Conservation (phyloP, 2,888 invertebrate species). For the Thera obeliscata region DNA sequence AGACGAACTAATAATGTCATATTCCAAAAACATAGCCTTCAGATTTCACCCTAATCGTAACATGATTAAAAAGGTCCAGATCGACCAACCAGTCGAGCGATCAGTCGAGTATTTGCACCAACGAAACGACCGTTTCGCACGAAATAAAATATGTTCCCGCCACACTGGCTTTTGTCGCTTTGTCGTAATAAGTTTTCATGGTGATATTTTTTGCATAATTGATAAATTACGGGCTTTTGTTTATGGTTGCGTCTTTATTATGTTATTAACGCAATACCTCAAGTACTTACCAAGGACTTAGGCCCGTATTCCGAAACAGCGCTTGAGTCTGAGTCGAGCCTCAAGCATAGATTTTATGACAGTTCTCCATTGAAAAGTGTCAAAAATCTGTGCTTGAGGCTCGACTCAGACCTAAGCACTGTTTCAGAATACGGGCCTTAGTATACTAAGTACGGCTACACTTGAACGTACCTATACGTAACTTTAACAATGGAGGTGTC, state of each 20-base stretch:
- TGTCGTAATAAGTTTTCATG: conserved; percentile 57
- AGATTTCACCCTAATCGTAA: conserved; percentile 20
- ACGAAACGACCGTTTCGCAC: conserved; percentile 58
- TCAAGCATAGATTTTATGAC: too few species aligned
- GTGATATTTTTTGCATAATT: conserved; percentile 55
- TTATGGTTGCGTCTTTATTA: conserved; percentile 37
- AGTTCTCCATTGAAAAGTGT: too few species aligned
- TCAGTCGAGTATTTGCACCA: conserved; percentile 56
- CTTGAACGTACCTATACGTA: too few species aligned
- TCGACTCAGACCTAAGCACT: too few species aligned
- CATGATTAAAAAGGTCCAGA: conserved; percentile 6
- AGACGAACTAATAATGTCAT: background rate
- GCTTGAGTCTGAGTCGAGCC: too few species aligned
- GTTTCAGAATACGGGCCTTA: too few species aligned
- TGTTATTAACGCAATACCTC: background rate
- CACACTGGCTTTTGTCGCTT: conserved; percentile 54
- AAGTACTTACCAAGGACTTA: too few species aligned
- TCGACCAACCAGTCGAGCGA: conserved; percentile 50
- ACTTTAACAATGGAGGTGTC: too few species aligned
- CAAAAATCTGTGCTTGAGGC: too few species aligned
- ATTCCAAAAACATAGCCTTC: background rate
- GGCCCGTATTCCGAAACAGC: too few species aligned
- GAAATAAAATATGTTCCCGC: conserved; percentile 72
- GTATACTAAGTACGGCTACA: too few species aligned
- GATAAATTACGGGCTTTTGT: conserved; percentile 66